Percentiles rank a stretch among this genome's conserved stretches.
phyloP scores from a whole-genome alignment of 2,888 invertebrate genomes.

The Cacoxenus indagator region DNA sequence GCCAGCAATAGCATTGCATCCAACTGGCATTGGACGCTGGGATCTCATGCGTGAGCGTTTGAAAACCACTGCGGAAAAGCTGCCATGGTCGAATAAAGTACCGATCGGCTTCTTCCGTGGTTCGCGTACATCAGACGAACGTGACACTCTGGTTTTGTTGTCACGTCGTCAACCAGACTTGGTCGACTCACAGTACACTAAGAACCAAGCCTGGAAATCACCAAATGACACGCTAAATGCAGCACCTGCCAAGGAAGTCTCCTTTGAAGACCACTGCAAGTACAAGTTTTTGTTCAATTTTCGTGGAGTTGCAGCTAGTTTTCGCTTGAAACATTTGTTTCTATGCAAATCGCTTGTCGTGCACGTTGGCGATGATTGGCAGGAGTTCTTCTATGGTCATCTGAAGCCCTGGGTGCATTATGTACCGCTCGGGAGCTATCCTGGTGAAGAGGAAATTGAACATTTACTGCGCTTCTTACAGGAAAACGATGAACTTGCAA shows the following conservation, averaged over 20 bases:
- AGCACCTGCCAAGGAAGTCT: constrained; percentile 87
- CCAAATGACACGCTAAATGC: constrained; percentile 90
- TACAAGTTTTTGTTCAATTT: constrained; percentile 97
- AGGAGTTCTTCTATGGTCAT: constrained; percentile 93
- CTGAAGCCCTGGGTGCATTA: constrained; percentile 97
- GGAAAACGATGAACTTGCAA: constrained; percentile 80
- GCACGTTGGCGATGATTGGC: constrained; percentile 94
- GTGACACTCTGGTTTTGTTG: constrained; percentile 89
- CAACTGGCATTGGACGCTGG: constrained; percentile 95
- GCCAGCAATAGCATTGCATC: constrained; percentile 94
- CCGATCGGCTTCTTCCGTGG: constrained; percentile 89
- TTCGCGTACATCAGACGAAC: constrained; percentile 91
- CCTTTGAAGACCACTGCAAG: constrained; percentile 92
- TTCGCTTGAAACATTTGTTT: constrained; percentile 95
- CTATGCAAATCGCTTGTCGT: constrained; percentile 93
- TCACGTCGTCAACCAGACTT: constrained; percentile 81
- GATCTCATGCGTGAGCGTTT: constrained; percentile 84
- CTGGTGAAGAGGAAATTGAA: constrained; percentile 79
- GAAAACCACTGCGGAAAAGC: constrained; percentile 75
- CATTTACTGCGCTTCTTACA: constrained; percentile 82
- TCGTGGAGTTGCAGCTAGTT: constrained; percentile 96
- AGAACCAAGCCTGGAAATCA: constrained; percentile 99
- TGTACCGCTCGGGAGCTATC: constrained; percentile 83
- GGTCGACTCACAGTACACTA: constrained; percentile 94
- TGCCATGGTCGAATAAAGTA: constrained; percentile 84